phyloP scores from a whole-genome alignment of 2,113 vertebrate genomes.

The Poeciliopsis turrubarensis region DNA sequence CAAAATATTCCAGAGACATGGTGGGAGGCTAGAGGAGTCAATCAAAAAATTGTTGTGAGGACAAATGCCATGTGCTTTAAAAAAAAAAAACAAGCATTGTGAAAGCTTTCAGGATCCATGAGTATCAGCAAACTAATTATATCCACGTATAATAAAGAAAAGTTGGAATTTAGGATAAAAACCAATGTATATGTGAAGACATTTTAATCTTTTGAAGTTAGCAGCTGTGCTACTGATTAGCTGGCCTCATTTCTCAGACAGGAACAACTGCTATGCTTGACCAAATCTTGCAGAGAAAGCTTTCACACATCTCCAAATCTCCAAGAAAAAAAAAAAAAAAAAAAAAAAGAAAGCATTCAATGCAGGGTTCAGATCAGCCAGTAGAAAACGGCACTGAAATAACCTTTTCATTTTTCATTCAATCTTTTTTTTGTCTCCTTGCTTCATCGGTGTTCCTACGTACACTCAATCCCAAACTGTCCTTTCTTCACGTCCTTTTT shows the following conservation, averaged over 20 bases:
- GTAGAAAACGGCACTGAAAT: neutral
- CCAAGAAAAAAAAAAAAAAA: constrained; percentile 8
- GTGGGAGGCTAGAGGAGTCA: constrained; percentile 25
- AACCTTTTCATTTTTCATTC: neutral
- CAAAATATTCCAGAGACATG: constrained; percentile 22
- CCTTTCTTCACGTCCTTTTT: constrained; percentile 9
- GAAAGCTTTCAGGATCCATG: neutral
- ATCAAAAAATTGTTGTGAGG: constrained; percentile 17
- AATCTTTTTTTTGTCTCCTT: constrained; percentile 1
- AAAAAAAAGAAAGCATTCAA: neutral
- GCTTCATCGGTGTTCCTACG: neutral
- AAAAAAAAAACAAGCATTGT: constrained; percentile 7
- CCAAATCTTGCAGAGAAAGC: constrained; percentile 1
- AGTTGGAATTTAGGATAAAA: no score
- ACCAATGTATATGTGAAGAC: no score
- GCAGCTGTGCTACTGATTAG: no score
- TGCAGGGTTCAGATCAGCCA: constrained; percentile 11
- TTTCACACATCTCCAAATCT: constrained; percentile 8
- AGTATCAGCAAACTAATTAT: neutral
- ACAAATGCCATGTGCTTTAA: constrained; percentile 12
- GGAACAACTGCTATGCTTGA: neutral
- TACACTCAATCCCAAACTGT: constrained; percentile 8
- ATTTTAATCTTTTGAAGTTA: no score
- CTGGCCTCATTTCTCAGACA: neutral
- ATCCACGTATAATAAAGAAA: no score